A percentile compares a stretch with the other conserved stretches of the same genome.
phyloP scores from a whole-genome alignment of 1,140 invertebrate genomes.

The Ceratoteleas bidentatus region DNA sequence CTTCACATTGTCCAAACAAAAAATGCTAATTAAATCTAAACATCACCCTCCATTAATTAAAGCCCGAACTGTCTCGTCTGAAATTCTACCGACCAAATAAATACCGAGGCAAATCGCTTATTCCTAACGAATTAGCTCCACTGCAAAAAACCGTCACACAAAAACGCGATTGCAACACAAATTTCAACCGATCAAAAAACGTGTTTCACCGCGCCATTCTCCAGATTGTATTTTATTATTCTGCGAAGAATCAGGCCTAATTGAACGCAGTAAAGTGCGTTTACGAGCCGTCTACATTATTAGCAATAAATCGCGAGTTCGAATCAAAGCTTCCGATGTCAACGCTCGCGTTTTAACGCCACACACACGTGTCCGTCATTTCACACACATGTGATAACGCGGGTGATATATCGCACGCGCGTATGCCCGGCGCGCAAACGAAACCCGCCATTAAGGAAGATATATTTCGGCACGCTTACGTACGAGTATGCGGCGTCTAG shows the following conservation, averaged over 20 bases:
- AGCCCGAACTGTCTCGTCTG: no score
- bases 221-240: constrained; percentile 42
- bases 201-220: no score
- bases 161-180: no score
- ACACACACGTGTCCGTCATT: constrained; percentile 62
- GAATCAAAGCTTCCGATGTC: constrained; percentile 45
- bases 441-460: constrained; percentile 70
- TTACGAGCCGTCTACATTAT: constrained; percentile 35
- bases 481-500: constrained; percentile 60
- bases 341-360: constrained; percentile 44
- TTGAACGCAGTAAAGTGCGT: constrained; percentile 43
- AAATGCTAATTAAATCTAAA: no score
- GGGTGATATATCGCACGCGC: constrained; percentile 59
- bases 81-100: no score
- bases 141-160: no score
- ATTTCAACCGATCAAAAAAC: no score
- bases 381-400: constrained; percentile 57
- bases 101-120: no score
- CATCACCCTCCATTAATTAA: no score
- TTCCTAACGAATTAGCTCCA: no score
- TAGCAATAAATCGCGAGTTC: constrained; percentile 52
- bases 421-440: constrained; percentile 52
- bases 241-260: constrained; percentile 28
- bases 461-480: constrained; percentile 68
- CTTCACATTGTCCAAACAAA: no score